phyloP scores from a whole-genome alignment of 2,888 invertebrate species.

The Scaptodrosophila latifasciaeformis region DNA sequence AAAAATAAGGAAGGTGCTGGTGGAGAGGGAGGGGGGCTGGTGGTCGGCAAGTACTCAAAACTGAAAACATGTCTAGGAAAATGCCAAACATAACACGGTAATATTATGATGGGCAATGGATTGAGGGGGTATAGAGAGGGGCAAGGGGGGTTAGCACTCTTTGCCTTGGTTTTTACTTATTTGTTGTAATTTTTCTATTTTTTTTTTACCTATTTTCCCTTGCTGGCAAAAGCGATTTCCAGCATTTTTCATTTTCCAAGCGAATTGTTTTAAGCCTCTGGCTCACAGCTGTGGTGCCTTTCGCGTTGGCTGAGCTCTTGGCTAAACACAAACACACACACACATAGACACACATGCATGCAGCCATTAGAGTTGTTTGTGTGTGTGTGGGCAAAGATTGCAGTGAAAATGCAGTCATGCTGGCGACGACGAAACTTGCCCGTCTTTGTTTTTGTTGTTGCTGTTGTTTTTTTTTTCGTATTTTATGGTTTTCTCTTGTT shows the following conservation, averaged over 20 bases:
- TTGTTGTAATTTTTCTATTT: neutral
- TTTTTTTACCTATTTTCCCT: neutral
- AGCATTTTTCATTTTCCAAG: slow-evolving; percentile 49
- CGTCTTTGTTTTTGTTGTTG: slow-evolving; percentile 9
- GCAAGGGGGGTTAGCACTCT: too few species aligned
- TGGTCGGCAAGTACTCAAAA: slow-evolving; percentile 4
- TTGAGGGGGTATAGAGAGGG: too few species aligned
- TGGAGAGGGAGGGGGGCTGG: too few species aligned
- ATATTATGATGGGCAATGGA: too few species aligned
- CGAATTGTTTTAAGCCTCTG: slow-evolving; percentile 8
- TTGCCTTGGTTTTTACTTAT: neutral
- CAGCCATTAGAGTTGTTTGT: slow-evolving; percentile 6
- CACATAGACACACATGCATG: neutral
- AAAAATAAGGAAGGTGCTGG: too few species aligned
- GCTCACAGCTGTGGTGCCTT: too few species aligned
- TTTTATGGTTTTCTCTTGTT: neutral
- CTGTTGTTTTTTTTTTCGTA: too few species aligned
- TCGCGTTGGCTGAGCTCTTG: neutral
- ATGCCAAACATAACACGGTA: slow-evolving; percentile 51
- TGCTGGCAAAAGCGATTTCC: slow-evolving; percentile 36
- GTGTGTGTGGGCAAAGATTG: slow-evolving; percentile 27
- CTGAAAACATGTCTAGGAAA: slow-evolving; percentile 44
- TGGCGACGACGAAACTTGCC: too few species aligned
- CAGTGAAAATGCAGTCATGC: slow-evolving; percentile 64
- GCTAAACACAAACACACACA: slow-evolving; percentile 16